Conservation (phyloP, 2,797 vertebrate species). For the Oreonectes daqikongensis region DNA sequence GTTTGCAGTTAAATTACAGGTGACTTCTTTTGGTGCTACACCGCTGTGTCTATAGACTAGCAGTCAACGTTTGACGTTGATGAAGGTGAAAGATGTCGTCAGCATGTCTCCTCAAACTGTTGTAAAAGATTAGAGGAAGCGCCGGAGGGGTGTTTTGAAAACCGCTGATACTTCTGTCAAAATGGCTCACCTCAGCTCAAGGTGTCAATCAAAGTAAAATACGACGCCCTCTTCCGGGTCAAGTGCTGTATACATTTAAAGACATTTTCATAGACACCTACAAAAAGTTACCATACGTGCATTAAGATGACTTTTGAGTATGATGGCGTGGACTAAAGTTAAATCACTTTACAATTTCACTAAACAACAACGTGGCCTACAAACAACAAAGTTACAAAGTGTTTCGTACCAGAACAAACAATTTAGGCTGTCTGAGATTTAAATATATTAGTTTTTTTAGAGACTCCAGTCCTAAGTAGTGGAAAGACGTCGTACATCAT, state of each 20-base stretch:
- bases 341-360: no score
- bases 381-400: no score
- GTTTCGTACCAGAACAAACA: no score
- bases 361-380: no score
- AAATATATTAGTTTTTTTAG: no score
- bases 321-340: no score
- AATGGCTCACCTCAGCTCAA: not conserved
- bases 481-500: no score
- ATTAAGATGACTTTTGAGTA: no score
- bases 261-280: no score
- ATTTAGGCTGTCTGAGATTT: no score
- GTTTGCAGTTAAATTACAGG: constrained; percentile 33
- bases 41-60: constrained; percentile 21
- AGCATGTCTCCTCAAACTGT: constrained; percentile 39
- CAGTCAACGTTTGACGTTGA: constrained; percentile 36
- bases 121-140: constrained; percentile 3
- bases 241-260: not conserved
- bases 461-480: no score
- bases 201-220: not conserved
- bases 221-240: not conserved
- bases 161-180: not conserved
- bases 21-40: not conserved
- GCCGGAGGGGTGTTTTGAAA: not conserved
- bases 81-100: constrained; percentile 26
- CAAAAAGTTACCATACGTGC: no score